These are phyloP conservation scores for Anthopleura xanthogrammica DNA, from an alignment of 92 coral and sea anemone species.

Conservation along the genomic window DNA sequence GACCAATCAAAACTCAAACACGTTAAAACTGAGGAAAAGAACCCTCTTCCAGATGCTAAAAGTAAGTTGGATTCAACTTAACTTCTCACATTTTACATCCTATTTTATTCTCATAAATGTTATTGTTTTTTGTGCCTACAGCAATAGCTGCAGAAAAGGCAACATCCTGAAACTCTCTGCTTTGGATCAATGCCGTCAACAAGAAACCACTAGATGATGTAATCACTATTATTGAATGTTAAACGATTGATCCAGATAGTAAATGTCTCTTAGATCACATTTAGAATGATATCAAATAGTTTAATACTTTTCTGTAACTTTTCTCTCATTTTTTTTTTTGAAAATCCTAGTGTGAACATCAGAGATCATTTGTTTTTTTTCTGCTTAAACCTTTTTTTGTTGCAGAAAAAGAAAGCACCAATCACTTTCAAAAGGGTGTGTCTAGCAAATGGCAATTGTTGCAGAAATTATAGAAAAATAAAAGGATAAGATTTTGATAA, in stretches of 20 bases:
- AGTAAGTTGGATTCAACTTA: constrained; percentile 46
- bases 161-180: background rate
- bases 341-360: background rate
- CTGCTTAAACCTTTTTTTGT: background rate
- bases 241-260: background rate
- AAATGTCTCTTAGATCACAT: background rate
- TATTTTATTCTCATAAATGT: background rate
- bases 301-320: background rate
- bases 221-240: background rate
- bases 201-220: background rate
- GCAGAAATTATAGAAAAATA: constrained; percentile 5
- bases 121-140: background rate
- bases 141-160: background rate
- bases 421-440: too few relatives aligned
- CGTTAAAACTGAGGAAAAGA: constrained; percentile 67
- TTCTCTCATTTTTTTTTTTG: background rate
- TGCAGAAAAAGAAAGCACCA: too few relatives aligned
- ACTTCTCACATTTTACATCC: background rate
- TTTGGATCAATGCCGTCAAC: background rate
- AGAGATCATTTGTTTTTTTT: background rate
- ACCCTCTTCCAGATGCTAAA: constrained; percentile 72
- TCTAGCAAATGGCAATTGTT: background rate
- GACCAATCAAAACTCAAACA: constrained; percentile 68
- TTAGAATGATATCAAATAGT: background rate
- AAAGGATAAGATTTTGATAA: constrained; percentile 9